These are phyloP conservation scores for Oikopleura dioica DNA, from an alignment of 23 tunicate species.

Conservation along the genomic window DNA sequence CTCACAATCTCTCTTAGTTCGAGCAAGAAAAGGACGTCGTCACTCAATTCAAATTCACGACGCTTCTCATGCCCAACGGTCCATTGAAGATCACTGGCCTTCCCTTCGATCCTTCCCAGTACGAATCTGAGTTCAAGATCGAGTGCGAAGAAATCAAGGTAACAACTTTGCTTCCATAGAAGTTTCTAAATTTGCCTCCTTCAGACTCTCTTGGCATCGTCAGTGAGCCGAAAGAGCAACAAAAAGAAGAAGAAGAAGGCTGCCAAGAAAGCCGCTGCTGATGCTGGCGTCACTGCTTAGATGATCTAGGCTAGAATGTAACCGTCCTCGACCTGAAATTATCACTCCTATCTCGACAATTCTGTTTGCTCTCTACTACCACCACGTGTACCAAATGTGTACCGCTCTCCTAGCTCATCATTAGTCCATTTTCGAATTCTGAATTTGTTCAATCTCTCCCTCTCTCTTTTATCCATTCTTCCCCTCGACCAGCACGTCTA, in stretches of 20 bases:
- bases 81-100: conserved; percentile 40
- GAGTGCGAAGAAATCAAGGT: conserved; percentile 41
- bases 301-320: too few relatives aligned
- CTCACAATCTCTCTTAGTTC: neutral
- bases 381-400: too few relatives aligned
- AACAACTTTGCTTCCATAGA: neutral
- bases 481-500: too few relatives aligned
- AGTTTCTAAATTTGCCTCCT: neutral
- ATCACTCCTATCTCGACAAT: too few relatives aligned
- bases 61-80: conserved; percentile 45
- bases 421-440: too few relatives aligned
- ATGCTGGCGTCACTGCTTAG: too few relatives aligned
- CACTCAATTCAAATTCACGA: conserved; percentile 83
- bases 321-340: too few relatives aligned
- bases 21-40: conserved; percentile 41
- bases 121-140: conserved; percentile 34
- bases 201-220: conserved; percentile 14
- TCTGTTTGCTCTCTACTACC: too few relatives aligned
- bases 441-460: too few relatives aligned
- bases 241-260: conserved; percentile 59
- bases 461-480: too few relatives aligned
- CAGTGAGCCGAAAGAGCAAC: conserved; percentile 25
- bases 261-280: conserved; percentile 26
- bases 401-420: too few relatives aligned
- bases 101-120: conserved; percentile 28